These are phyloP conservation scores for Ecdyonurus torrentis DNA, from an alignment of 2,888 invertebrate genomes.

Conservation along the genomic window DNA sequence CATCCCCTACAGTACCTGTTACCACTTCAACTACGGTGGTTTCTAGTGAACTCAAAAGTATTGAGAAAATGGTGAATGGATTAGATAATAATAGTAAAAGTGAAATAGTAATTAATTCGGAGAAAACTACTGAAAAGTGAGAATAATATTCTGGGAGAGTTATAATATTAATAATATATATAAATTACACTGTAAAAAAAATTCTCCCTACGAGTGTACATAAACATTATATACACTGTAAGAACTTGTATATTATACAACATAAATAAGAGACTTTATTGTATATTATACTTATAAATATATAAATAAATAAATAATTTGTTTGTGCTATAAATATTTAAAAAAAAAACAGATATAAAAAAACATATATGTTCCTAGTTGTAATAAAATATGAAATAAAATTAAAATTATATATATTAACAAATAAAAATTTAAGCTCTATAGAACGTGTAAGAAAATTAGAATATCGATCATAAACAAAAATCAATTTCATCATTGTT, in stretches of 20 bases:
- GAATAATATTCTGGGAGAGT: neutral
- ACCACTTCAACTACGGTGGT: slow-evolving; percentile 34
- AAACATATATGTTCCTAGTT: too few species aligned
- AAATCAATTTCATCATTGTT: too few species aligned
- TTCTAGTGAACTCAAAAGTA: slow-evolving; percentile 76
- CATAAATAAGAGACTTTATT: too few species aligned
- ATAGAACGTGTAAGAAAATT: too few species aligned
- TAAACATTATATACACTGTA: too few species aligned
- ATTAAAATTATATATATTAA: neutral
- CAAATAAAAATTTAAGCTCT: neutral
- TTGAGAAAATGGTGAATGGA: slow-evolving; percentile 96
- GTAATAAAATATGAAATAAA: neutral
- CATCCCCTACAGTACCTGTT: slow-evolving; percentile 31
- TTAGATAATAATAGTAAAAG: slow-evolving; percentile 52
- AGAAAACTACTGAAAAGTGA: neutral
- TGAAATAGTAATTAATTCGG: neutral
- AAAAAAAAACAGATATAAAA: too few species aligned
- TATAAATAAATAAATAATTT: too few species aligned
- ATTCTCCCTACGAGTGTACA: neutral
- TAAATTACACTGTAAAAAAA: too few species aligned
- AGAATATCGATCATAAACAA: too few species aligned
- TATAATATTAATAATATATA: neutral
- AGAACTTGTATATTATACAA: too few species aligned
- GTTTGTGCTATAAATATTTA: too few species aligned
- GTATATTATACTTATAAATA: too few species aligned